Evolutionary conservation across 2,113 vertebrate genomes (phyloP), one percentile per base, ranked within the genome.

Genomic region (Pterocles burchelli): DNA sequence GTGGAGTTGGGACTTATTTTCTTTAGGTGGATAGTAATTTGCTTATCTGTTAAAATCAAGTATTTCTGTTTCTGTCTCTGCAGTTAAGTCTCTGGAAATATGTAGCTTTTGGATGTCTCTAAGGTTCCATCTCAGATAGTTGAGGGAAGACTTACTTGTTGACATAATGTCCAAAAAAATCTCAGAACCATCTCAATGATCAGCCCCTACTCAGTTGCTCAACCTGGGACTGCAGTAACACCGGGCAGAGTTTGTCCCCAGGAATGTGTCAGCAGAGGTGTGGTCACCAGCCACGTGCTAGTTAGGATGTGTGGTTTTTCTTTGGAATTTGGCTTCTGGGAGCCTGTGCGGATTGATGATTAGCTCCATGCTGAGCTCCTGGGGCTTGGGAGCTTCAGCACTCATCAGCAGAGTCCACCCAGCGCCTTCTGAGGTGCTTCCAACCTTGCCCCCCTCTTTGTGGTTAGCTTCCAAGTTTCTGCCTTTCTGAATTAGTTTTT

Each of bases 241-340:
- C 0, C 2, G 38, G 61, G 34, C 59, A 67, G 55, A 80, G 18
- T 66, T 74, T 61, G 24, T 63, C 17, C 7, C 29, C 14, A 57
- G 76, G 65, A 93, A 49, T 36, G 68, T 86, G 43, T 86, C 85
- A 88, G 63, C 82, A 93, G 85, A 94, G 43, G 34, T 63, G 31
- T 72, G 51, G 73, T 84, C 78, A 54, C 75, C 59, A 90, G 84
- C 82, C 54, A 62, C 5, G 3, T 90, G 59, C 59, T 86, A 2
- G 0, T 20, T 90, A 61, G 74, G 55, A 89, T 1, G 1, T 34
- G 74, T 4, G 1, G 48, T 87, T 89, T 95, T 68, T 91, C 45
- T 93, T 78, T 90, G 89, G 86, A 88, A 94, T 68, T 83, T 86
- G 28, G 33, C 13, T 94, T 77, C 51, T 24, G 29, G 51, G 70